Evolutionary conservation across 2,888 invertebrate genomes (phyloP).

Genomic region (Rhagium mordax): DNA sequence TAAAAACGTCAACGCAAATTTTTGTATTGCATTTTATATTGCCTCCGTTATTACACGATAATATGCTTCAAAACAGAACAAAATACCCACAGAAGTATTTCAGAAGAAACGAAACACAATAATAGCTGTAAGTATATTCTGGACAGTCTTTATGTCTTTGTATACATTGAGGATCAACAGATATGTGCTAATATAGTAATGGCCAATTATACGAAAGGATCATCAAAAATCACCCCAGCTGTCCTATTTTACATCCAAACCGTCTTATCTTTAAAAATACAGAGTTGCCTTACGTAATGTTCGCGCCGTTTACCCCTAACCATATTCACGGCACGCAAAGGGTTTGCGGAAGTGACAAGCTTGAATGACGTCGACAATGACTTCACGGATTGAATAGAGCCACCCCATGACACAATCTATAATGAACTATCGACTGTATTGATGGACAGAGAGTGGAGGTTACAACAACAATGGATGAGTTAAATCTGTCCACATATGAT

Average conservation of each 20-base stretch:
- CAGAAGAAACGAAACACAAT: too few species aligned
- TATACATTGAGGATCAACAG: too few species aligned
- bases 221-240: too few species aligned
- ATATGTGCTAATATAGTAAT: too few species aligned
- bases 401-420: slow-evolving; percentile 44
- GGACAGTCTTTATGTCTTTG: too few species aligned
- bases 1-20: too few species aligned
- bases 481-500: slow-evolving; percentile 31
- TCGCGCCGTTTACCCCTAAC: neutral
- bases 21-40: too few species aligned
- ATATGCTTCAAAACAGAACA: too few species aligned
- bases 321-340: slow-evolving; percentile 31
- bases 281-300: neutral
- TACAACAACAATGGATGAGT: slow-evolving; percentile 38
- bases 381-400: slow-evolving; percentile 40
- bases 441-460: slow-evolving; percentile 40
- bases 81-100: too few species aligned
- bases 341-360: slow-evolving; percentile 1
- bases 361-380: slow-evolving; percentile 42
- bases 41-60: too few species aligned
- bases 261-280: neutral
- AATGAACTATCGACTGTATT: slow-evolving; percentile 47
- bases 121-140: too few species aligned
- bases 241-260: neutral
- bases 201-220: too few species aligned